phyloP scores from a whole-genome alignment of 2,113 vertebrate genomes.

The Dicentrarchus labrax region DNA sequence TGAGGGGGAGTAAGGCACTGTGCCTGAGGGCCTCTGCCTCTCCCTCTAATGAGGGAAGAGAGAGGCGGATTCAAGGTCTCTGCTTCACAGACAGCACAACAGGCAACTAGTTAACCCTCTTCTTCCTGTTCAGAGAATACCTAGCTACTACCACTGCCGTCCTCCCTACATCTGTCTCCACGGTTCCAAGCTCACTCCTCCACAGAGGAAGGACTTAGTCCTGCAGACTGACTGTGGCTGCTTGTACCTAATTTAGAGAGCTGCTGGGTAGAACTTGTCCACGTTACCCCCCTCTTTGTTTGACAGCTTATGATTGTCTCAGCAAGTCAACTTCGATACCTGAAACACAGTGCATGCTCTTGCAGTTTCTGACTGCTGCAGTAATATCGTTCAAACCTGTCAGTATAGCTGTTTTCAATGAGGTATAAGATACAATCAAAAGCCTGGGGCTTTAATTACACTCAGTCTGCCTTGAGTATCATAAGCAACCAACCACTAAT shows the following conservation, averaged over 20 bases:
- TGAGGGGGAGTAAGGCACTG: slow-evolving; percentile 54
- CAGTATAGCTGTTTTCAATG: slow-evolving; percentile 35
- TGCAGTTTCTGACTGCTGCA: slow-evolving; percentile 64
- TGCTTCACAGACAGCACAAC: slow-evolving; percentile 64
- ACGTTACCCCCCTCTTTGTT: slow-evolving; percentile 35
- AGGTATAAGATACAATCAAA: slow-evolving; percentile 62
- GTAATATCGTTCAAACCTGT: slow-evolving; percentile 39
- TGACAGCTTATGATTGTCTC: slow-evolving; percentile 72
- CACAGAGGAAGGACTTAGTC: slow-evolving; percentile 34
- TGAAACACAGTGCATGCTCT: slow-evolving; percentile 58
- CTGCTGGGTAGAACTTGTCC: slow-evolving; percentile 54
- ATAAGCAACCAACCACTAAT: slow-evolving; percentile 69
- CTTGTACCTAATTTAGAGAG: slow-evolving; percentile 68
- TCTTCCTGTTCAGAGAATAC: slow-evolving; percentile 32
- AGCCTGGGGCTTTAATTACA: slow-evolving; percentile 70
- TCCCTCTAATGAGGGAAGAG: slow-evolving; percentile 77
- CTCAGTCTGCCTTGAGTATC: slow-evolving; percentile 62
- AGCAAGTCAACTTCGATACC: slow-evolving; percentile 64
- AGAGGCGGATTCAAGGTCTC: slow-evolving; percentile 51
- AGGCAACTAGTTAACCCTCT: slow-evolving; percentile 70
- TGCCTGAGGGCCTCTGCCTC: slow-evolving; percentile 59
- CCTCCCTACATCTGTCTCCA: slow-evolving; percentile 27
- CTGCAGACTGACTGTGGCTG: slow-evolving; percentile 43
- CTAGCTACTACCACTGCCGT: slow-evolving; percentile 30
- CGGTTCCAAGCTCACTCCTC: slow-evolving; percentile 41